Evolutionary conservation across 2,797 vertebrate genomes (phyloP).

Genomic region (Hippocampus kuda): DNA sequence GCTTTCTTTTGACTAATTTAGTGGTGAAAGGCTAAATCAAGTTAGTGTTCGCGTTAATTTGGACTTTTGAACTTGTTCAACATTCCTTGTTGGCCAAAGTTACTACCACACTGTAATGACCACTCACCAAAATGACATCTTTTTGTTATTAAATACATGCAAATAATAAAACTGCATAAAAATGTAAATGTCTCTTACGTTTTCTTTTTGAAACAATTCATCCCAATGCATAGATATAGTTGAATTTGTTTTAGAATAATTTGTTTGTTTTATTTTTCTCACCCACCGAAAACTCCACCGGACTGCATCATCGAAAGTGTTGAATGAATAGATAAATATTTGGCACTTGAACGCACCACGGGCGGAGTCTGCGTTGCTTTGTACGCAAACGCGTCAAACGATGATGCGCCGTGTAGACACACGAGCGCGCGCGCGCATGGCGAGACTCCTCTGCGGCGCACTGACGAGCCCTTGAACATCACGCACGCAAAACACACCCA

Average conservation of each 20-base stretch:
- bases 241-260: background rate
- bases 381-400: background rate
- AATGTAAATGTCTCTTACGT: background rate
- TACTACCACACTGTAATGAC: too few relatives aligned
- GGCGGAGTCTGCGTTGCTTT: background rate
- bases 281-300: constrained; percentile 4
- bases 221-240: background rate
- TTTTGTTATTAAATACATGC: background rate
- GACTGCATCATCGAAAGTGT: background rate
- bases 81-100: background rate
- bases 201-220: background rate
- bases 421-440: background rate
- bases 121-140: background rate
- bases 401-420: background rate
- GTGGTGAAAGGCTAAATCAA: too few relatives aligned
- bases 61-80: background rate
- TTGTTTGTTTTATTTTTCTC: background rate
- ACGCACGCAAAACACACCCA: background rate
- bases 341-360: background rate
- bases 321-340: background rate
- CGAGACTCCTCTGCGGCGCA: background rate
- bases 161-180: background rate
- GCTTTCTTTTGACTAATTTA: too few relatives aligned
- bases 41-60: too few relatives aligned
- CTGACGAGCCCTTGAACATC: background rate